Evolutionary conservation across 1,140 invertebrate genomes (phyloP), one percentile per base, ranked within the genome.

Genomic region (Meloidogyne hapla): DNA sequence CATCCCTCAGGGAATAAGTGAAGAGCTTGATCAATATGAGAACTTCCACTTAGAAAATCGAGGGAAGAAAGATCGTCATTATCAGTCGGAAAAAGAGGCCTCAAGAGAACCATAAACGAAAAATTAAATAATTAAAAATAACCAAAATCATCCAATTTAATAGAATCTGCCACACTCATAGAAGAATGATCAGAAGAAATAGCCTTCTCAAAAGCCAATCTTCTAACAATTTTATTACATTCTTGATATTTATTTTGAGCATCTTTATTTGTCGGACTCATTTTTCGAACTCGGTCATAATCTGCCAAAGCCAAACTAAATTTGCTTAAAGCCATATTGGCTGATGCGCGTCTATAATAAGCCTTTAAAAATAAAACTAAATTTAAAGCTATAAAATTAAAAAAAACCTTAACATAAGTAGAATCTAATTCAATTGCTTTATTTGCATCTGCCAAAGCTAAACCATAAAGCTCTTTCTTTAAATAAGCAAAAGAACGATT

Each of bases 261-360:
- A 90, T 98, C 95, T 88, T 93, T 93, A 88, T 99, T 94, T 88
- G 92, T 94, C 78, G 96, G 96, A 79, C 92, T 90, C 66, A 92
- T 92, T 90, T 94, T 96, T 61, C 91, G 92, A 66, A 94, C 93
- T 92, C 93, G 92, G 91, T 98, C 94, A 90, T 94, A 98, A 90
- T 99, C 96, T 88, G 92, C 94, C 66, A 98, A 90, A 1, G 97
- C 96, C 87, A 93, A 89, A 89, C 97, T 98, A 87, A 95, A 98
- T 90, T 97, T 98, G 78, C 95, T 95, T 81, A 99, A 88, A 38
- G 95, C 94, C 95, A 99, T 98, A 83, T 96, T 91, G 48, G 96
- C 93, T 0, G 93, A 94, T 0, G 96, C 96, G 87, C 96, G 90
- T 77, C 91, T 82, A 85, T 97, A 92, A 88, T 98, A 99, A 87